These are phyloP conservation scores for Zapornia atra DNA, from an alignment of 2,113 vertebrate species.

Conservation along the genomic window DNA sequence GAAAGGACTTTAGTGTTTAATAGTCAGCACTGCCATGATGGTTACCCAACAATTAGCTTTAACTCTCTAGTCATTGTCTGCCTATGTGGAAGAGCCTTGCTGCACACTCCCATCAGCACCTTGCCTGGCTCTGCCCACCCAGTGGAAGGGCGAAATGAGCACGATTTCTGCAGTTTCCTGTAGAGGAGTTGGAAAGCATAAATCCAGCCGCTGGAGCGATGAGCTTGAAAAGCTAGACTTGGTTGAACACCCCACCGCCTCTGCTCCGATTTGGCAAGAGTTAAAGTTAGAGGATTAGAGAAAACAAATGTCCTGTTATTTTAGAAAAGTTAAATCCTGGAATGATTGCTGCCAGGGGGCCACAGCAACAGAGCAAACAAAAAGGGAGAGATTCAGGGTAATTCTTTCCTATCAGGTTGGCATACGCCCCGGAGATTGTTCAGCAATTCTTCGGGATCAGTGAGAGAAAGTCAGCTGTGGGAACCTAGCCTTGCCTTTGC, in stretches of 20 bases:
- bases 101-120: neutral
- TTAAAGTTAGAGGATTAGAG: constrained; percentile 16
- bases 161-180: neutral
- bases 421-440: constrained; percentile 43
- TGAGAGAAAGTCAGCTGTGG: constrained; percentile 40
- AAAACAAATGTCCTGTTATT: constrained; percentile 44
- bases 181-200: neutral
- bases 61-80: neutral
- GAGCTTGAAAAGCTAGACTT: neutral
- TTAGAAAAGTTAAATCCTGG: constrained; percentile 53
- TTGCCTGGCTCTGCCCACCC: neutral
- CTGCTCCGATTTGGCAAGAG: constrained; percentile 23
- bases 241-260: neutral
- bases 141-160: neutral
- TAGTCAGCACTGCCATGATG: neutral
- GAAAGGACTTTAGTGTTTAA: neutral
- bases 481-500: constrained; percentile 16
- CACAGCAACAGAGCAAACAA: constrained; percentile 38
- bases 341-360: constrained; percentile 34
- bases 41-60: neutral
- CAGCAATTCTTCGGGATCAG: constrained; percentile 55
- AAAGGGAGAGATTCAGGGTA: constrained; percentile 38
- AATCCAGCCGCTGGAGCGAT: neutral
- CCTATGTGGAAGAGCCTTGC: neutral
- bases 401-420: constrained; percentile 62